Conservation (phyloP, 2,113 vertebrate genomes). For the Eudyptes chrysolophus region DNA sequence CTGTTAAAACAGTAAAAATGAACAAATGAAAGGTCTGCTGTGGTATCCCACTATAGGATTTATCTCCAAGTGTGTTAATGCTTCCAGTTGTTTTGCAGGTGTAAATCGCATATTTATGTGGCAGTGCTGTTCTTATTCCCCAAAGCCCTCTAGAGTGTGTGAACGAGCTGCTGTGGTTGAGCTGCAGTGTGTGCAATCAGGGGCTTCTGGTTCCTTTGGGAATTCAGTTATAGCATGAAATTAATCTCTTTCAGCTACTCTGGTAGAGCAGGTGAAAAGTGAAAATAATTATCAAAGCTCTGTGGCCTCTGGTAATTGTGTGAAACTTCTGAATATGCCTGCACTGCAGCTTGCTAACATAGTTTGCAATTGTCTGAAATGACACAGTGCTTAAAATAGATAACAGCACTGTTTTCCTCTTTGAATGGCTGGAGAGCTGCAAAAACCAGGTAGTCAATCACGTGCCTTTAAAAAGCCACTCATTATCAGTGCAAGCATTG, state of each 20-base stretch:
- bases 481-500: background rate
- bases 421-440: background rate
- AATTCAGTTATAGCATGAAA: constrained; percentile 40
- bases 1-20: background rate
- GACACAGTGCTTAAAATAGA: constrained; percentile 30
- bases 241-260: constrained; percentile 48
- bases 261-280: constrained; percentile 53
- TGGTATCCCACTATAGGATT: background rate
- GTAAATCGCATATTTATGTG: constrained; percentile 9
- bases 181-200: constrained; percentile 5
- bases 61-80: background rate
- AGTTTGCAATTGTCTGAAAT: constrained; percentile 32
- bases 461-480: background rate
- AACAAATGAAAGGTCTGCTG: background rate
- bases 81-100: constrained; percentile 13
- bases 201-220: constrained; percentile 22
- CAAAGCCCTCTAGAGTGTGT: background rate
- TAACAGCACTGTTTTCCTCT: background rate
- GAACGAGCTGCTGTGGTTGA: background rate
- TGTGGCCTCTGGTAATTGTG: constrained; percentile 17
- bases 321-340: constrained; percentile 19
- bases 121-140: background rate
- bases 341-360: constrained; percentile 12
- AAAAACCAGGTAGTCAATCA: background rate
- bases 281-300: constrained; percentile 58